Base-by-base conservation (phyloP, 2,797 vertebrate species). In the Parambassis ranga region DNA sequence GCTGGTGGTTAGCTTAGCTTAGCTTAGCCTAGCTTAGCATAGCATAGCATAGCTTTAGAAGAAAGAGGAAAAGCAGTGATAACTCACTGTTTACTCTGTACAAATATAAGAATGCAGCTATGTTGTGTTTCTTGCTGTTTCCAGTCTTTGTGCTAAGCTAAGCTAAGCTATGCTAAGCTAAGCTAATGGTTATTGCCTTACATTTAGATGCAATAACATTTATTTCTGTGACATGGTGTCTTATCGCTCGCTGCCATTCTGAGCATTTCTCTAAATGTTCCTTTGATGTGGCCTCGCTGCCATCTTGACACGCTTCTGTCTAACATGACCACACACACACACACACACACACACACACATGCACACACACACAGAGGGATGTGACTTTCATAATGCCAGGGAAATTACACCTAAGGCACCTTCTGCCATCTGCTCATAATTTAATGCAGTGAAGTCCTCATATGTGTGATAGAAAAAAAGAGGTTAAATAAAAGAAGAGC, bases 331-430 rank as follows among this genome's bases (percentile, higher is more conserved):
- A 49, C 27, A 63, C 28, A 55, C 41, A 30, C 44, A 46, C 51
- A 33, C 0, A 7, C 14, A 49, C 27, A 63, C 28, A 55, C 41
- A 30, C 44, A 46, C 51, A 33, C 0, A 7, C 35, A 49, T 27
- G 63, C 28, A 55, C 41, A 30, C 44, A 46, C 51, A 33, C 0
- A 7, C 14, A 22, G 16, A 3, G 33, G 56, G 15, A 70, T 70
- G 55, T 57, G 65, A 75, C 62, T 69, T 71, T 65, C 44, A 36
- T 59, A 57, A 77, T 48, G 63, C 49, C 61, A 49, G 36, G 47
- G 69, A 56, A 49, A 70, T 75, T 58, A 50, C 31, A 70, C 66
- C 55, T 27, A 19, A 62, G 63, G 65, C 59, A 18, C 20, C 28
- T n/a, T 24, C 10, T 10, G 16, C 53, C 61, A 75, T 74, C 70